Evolutionary conservation across 2,113 vertebrate species (phyloP).

Genomic region (Calypte anna): DNA sequence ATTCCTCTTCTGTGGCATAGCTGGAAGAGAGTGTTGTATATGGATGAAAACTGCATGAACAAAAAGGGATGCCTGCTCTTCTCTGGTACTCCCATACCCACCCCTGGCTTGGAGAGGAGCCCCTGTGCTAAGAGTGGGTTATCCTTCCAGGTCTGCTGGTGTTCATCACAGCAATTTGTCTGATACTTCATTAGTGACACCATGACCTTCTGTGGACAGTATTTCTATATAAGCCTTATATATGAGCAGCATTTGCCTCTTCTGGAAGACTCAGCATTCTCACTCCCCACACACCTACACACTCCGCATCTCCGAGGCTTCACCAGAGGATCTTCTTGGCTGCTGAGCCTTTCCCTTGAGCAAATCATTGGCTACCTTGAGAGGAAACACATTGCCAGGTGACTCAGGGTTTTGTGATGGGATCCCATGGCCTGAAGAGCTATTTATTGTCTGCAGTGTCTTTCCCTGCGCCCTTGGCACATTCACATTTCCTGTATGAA

Average conservation of each 20-base stretch:
- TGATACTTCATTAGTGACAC: background rate
- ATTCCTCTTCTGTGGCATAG: background rate
- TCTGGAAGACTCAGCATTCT: background rate
- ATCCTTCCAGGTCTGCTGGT: background rate
- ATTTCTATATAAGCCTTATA: background rate
- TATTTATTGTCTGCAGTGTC: conserved; percentile 15
- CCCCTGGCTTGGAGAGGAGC: background rate
- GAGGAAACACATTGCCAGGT: background rate
- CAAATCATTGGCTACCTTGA: background rate
- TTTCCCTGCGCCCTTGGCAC: background rate
- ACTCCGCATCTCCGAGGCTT: background rate
- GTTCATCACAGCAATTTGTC: background rate
- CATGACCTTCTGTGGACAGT: background rate
- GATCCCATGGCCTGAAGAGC: background rate
- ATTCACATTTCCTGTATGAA: background rate
- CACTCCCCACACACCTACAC: background rate
- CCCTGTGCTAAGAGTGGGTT: background rate
- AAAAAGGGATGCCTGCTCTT: background rate
- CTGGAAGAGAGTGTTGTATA: background rate
- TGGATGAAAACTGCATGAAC: background rate
- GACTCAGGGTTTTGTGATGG: background rate
- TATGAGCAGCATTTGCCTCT: background rate
- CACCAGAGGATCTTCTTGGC: background rate
- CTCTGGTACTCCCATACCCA: background rate
- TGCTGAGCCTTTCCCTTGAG: background rate